A percentile compares a stretch with the other conserved stretches of the same genome.
Conservation (phyloP, 2,888 invertebrate species). For the Cerastis leucographa region DNA sequence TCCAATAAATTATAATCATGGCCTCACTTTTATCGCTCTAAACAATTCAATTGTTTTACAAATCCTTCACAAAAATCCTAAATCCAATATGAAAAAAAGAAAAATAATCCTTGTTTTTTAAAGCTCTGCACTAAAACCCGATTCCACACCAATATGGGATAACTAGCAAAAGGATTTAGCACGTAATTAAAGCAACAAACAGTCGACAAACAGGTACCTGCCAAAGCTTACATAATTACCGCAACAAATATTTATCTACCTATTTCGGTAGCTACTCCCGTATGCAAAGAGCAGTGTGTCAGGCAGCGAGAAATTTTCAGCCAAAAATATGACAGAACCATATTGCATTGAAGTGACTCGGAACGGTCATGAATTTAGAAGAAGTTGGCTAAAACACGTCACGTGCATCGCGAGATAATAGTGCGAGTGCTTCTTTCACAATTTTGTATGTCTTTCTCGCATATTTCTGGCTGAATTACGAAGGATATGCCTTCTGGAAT, state of each 20-base stretch:
- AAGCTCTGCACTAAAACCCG: no score
- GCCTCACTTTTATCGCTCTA: background rate
- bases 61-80: background rate
- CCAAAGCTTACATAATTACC: slow-evolving; percentile 77
- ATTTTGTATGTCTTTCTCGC: slow-evolving; percentile 62
- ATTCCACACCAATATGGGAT: background rate
- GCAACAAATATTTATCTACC: slow-evolving; percentile 78
- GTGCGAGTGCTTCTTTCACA: slow-evolving; percentile 61
- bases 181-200: slow-evolving; percentile 62
- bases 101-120: background rate
- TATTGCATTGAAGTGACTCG: slow-evolving; percentile 62
- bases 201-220: slow-evolving; percentile 66
- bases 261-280: slow-evolving; percentile 72
- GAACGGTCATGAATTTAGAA: slow-evolving; percentile 71
- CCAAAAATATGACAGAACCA: slow-evolving; percentile 54
- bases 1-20: background rate
- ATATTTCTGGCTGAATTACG: slow-evolving; percentile 56
- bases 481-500: slow-evolving; percentile 38
- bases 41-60: background rate
- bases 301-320: slow-evolving; percentile 68
- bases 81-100: slow-evolving; percentile 3
- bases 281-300: slow-evolving; percentile 70
- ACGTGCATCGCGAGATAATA: slow-evolving; percentile 69
- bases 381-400: slow-evolving; percentile 66
- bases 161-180: slow-evolving; percentile 46